A percentile compares a stretch with the other conserved stretches of the same genome.
Conservation (phyloP, 2,113 vertebrate genomes). For the Gavia stellata region DNA sequence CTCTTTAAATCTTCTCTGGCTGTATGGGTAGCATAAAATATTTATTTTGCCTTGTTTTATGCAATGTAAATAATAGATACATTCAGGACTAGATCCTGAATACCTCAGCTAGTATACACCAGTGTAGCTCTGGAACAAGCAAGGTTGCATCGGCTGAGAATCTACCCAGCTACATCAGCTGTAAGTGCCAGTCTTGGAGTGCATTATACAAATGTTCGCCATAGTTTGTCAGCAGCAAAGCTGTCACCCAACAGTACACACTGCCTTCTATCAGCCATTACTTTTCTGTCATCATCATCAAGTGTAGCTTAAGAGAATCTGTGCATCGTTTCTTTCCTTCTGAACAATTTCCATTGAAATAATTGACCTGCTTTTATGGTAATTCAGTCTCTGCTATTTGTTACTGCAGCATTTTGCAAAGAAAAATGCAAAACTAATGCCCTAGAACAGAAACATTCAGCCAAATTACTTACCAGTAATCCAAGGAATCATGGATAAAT, state of each 20-base stretch:
- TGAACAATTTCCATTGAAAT: slow-evolving; percentile 38
- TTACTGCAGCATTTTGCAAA: slow-evolving; percentile 25
- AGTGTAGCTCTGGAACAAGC: neutral
- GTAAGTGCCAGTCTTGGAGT: neutral
- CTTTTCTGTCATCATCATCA: slow-evolving; percentile 27
- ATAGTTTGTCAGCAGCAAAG: slow-evolving; percentile 26
- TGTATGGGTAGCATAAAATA: neutral
- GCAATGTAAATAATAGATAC: neutral
- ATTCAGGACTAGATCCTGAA: neutral
- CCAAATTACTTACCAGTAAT: slow-evolving; percentile 68
- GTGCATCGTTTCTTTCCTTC: slow-evolving; percentile 6
- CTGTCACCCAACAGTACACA: slow-evolving; percentile 31
- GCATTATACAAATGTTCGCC: neutral
- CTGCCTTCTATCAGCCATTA: slow-evolving; percentile 33
- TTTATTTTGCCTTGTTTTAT: slow-evolving; percentile 23
- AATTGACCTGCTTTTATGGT: slow-evolving; percentile 53
- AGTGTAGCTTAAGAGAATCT: slow-evolving; percentile 10
- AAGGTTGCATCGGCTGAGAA: neutral
- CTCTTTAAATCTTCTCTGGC: neutral
- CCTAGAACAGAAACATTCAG: slow-evolving; percentile 71
- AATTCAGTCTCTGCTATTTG: neutral
- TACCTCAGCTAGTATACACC: neutral
- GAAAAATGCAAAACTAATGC: slow-evolving; percentile 69
- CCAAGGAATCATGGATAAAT: slow-evolving; percentile 72
- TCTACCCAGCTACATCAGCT: neutral